Conservation (phyloP, 2,113 vertebrate genomes). For the Nothobranchius kuhntae region DNA sequence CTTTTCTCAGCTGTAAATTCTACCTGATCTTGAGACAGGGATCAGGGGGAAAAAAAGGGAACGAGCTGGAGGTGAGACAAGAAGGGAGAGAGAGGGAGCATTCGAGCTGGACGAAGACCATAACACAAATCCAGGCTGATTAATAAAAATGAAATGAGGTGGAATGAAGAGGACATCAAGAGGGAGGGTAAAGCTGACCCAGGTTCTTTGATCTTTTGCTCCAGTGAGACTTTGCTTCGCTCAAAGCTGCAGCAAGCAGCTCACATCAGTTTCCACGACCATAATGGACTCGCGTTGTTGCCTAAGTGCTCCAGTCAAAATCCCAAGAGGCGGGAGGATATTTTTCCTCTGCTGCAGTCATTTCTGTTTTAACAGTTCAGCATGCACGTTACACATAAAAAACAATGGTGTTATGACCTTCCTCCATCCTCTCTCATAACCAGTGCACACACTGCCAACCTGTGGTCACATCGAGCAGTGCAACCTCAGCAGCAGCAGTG, state of each 20-base stretch:
- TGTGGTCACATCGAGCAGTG: constrained; percentile 45
- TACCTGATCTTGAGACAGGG: constrained; percentile 39
- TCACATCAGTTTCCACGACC: constrained; percentile 47
- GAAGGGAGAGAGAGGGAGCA: neutral
- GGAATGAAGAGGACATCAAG: constrained; percentile 55
- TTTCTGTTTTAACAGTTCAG: constrained; percentile 17
- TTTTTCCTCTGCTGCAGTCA: neutral
- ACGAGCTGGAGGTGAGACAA: constrained; percentile 9
- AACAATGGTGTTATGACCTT: constrained; percentile 15
- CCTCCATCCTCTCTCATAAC: constrained; percentile 35
- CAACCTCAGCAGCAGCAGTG: neutral
- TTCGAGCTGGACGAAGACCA: constrained; percentile 31
- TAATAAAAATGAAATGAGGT: constrained; percentile 55
- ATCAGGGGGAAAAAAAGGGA: constrained; percentile 4
- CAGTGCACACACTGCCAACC: constrained; percentile 27
- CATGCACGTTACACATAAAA: neutral
- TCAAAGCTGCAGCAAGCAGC: constrained; percentile 37
- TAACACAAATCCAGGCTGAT: constrained; percentile 47
- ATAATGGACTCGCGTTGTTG: constrained; percentile 9
- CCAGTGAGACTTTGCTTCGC: constrained; percentile 19
- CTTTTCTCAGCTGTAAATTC: constrained; percentile 56
- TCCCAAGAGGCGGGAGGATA: constrained; percentile 10
- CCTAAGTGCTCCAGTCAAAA: constrained; percentile 21
- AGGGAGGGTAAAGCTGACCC: constrained; percentile 19
- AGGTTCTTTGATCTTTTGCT: constrained; percentile 49